Evolutionary conservation across 1,140 invertebrate genomes (phyloP), one percentile per base, ranked within the genome.

Genomic region (Heliconius eleuchia): DNA sequence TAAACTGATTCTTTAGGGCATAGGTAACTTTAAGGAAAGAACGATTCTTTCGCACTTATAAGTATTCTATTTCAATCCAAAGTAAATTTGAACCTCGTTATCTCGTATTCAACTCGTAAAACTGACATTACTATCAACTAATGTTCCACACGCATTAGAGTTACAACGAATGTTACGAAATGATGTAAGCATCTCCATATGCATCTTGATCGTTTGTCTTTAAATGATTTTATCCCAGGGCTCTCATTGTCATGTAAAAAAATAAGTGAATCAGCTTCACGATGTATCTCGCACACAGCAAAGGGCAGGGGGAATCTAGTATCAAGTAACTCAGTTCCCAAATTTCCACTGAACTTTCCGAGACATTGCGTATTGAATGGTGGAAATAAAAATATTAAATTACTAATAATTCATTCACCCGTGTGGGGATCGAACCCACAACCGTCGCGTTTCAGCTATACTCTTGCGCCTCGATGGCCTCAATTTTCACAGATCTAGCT

Each of bases 81-180:
- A 73, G 52, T 52, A 71, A 82, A 87, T 89, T 88, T 87, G 84
- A 83, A 84, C 78, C 83, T 78, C 83, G 82, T 87, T 89, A 91
- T 91, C 88, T 91, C 71, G 71, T 82, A 84, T 83, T 82, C 78
- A 82, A 80, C 82, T 87, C 88, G 86, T 93, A 90, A 92, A 92
- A 92, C 84, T 86, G 84, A 88, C 87, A 88, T 91, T 89, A 93
- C 88, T 86, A 86, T 87, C 86, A 83, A 82, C 88, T 93, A 93
- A 93, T 93, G 89, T 88, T 82, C 84, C 80, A 83, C 84, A 78
- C 84, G 87, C 89, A 92, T 94, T 93, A 92, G 86, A 85, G 87
- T 87, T 87, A 86, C 87, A 89, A 87, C 89, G 87, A 87, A 86
- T 87, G 82, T 92, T 92, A 89, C 88, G 88, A 91, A 91, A 92